Base-by-base conservation (phyloP, 2,888 invertebrate genomes). In the Campoletis raptor region DNA sequence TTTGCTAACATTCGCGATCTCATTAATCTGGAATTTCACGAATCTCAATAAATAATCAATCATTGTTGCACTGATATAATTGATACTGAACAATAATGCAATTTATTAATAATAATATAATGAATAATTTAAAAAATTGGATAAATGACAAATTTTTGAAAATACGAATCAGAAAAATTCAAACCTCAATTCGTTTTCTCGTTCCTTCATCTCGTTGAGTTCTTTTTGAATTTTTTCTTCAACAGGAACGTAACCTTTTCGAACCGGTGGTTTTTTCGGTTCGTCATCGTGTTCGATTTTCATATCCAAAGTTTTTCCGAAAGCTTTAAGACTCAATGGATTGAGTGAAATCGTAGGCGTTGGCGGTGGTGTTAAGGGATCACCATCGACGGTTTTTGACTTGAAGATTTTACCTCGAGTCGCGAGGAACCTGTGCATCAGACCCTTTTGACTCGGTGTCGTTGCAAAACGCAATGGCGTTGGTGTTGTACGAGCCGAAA, bases 161-260 rank as follows among this genome's bases (percentile, higher is more conserved):
- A 61, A 61, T 21, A 61, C 12, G 30, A 15, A 15, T 36, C n/a
- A 21, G 76, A 30, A 73, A 78, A 37, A 57, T 40, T 81, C n/a
- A 42, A 90, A 96, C 95, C 97, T 97, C 66, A 98, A 95, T 92
- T 98, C 98, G 88, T 97, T 96, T 92, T 98, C 98, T 81, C 98
- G 95, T 88, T 96, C 96, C 92, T 97, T 97, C 96, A 98, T 97
- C 91, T 98, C 98, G 92, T 96, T 95, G 76, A 98, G 95, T 94
- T 98, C 98, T 88, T 96, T 96, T 92, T 98, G 97, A 90, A 98
- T 98, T 94, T 98, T 98, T 91, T 98, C 97, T 93, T 98, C 98
- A 3, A 98, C 98, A 0, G 98, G 97, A 6, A 98, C 96, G 93
- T 96, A 97, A 21, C 97, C 97, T 89, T 97, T 97, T 81, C 97